phyloP scores from a whole-genome alignment of 2,888 invertebrate species.

The Tholera decimalis region DNA sequence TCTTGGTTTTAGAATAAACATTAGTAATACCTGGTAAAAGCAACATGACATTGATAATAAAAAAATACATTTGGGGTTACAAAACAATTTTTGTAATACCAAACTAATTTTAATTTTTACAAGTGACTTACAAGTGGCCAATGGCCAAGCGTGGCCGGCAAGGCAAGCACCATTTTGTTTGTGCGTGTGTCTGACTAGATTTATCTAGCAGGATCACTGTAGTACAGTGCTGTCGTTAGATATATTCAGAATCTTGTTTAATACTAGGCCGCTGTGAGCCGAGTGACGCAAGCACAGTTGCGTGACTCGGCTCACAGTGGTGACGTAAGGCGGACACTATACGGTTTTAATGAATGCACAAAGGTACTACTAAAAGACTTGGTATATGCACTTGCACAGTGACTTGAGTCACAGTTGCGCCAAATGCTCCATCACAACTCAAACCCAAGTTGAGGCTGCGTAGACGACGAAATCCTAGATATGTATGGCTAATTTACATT shows the following conservation, averaged over 20 bases:
- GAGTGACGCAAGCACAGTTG: no score
- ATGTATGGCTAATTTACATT: background rate
- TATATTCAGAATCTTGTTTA: background rate
- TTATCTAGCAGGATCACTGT: background rate
- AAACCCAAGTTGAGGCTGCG: background rate
- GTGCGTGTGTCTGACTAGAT: no score
- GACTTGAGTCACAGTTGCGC: background rate
- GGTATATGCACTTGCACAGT: background rate
- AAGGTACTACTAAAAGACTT: background rate
- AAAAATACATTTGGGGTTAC: no score
- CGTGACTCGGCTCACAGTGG: no score
- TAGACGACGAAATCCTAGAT: background rate
- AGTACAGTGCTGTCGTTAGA: background rate
- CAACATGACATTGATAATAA: no score
- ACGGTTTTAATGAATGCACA: constrained; percentile 17
- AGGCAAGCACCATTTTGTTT: no score
- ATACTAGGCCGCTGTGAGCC: background rate
- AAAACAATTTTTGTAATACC: no score
- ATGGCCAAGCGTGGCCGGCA: no score
- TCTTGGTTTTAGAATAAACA: no score
- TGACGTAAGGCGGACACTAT: background rate
- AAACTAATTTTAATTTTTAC: no score
- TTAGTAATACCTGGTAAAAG: no score
- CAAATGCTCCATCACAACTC: background rate
- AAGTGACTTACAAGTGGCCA: no score